Base-by-base conservation (phyloP, 1,140 invertebrate species). In the Brachionus sp. region DNA sequence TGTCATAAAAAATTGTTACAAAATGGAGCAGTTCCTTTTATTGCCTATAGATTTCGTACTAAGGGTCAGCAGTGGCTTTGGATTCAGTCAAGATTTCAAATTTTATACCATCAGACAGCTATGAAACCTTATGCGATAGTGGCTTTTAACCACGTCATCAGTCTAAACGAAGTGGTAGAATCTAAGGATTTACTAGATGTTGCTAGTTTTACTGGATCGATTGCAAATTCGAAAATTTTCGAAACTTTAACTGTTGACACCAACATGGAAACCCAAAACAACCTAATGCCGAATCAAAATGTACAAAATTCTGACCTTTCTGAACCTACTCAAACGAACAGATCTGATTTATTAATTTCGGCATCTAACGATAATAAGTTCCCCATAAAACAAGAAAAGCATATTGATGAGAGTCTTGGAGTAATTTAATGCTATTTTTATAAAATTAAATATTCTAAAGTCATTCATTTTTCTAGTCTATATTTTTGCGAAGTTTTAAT, bases 21-120 rank as follows among this genome's bases (percentile, higher is more conserved):
- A 42, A 80, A 80, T 23, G 77, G 77, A 9, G 77, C 50, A 12
- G 62, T 57, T 6, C 77, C 50, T n/a, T 35, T 66, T 23, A 57
- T 80, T 12, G 50, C 77, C 1, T 80, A 80, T 16, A 57, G 77
- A 13, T 80, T 80, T 66, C 19, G 62, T 5, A 80, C 77, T 12
- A 80, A 80, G 19, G 77, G 77, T 19, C 50, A 35, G 39, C 77
- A 80, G 25, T 80, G 77, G 77, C 33, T 80, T 5, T 80, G 77
- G 77, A 80, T 80, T 29, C 77, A 80, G 50, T 62, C 50, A 23
- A 80, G 50, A 57, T 80, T 80, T 80, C 77, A 80, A 80, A 80
- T 80, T 35, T 39, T 80, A 25, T 62, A 62, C 42, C 50, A 80
- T 44, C 50, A 80, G 25, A 62, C 35, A 29, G 50, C 50, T 9